These are phyloP conservation scores for Enhydra lutris DNA, from an alignment of 2,113 vertebrate genomes.

Conservation along the genomic window DNA sequence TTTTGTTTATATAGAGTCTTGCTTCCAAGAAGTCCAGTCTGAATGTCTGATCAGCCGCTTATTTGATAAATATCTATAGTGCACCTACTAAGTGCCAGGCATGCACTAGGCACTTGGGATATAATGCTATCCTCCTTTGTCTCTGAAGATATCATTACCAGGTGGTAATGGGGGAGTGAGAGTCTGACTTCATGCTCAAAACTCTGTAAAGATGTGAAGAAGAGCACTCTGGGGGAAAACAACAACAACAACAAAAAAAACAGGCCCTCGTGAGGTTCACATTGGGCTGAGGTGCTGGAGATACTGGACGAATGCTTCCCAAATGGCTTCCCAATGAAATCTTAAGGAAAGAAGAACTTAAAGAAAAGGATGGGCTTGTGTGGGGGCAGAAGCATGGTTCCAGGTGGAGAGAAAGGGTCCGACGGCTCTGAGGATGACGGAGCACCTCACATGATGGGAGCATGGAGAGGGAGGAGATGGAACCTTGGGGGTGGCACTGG, in stretches of 20 bases:
- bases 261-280: accelerated
- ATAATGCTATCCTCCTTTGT: not conserved
- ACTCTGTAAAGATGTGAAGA: not conserved
- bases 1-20: not conserved
- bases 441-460: accelerated
- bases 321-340: not conserved
- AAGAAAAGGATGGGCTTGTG: not conserved
- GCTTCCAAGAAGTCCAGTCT: not conserved
- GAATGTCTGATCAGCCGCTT: not conserved
- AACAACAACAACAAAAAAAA: not conserved
- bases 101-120: not conserved
- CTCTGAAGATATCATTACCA: not conserved
- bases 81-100: not conserved
- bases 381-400: not conserved
- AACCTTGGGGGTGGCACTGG: no score
- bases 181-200: not conserved
- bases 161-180: not conserved
- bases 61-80: not conserved
- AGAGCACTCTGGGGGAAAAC: not conserved
- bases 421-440: accelerated
- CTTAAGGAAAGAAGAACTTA: not conserved
- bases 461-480: not conserved
- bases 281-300: not conserved
- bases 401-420: not conserved
- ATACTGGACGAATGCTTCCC: not conserved